A percentile compares a stretch with the other conserved stretches of the same genome.
Conservation (phyloP, 2,888 invertebrate species). For the Hanleya hanleyi region DNA sequence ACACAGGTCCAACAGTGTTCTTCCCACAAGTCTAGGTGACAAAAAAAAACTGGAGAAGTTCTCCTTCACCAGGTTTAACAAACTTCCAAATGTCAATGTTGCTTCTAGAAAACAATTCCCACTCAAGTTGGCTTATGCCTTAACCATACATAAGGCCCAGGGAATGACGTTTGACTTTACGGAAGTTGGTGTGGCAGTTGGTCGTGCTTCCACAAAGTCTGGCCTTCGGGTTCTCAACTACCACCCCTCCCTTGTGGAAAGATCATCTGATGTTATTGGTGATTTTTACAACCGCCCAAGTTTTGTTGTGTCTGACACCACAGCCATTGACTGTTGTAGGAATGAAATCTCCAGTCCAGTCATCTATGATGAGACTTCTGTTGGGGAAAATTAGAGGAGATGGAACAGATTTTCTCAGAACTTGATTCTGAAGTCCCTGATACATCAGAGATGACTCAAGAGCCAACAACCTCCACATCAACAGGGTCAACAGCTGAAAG, state of each 20-base stretch:
- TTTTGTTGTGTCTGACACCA: not conserved
- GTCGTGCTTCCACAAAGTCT: not conserved
- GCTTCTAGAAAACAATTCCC: conserved; percentile 10
- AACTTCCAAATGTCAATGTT: not conserved
- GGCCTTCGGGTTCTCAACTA: conserved; percentile 6
- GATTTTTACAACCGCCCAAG: not conserved
- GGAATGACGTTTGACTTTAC: conserved; percentile 11
- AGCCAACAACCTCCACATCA: not conserved
- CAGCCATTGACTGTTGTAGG: too few relatives aligned
- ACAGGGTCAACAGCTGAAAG: not conserved
- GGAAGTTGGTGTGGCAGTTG: conserved; percentile 13
- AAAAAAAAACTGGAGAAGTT: not conserved
- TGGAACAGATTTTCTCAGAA: not conserved
- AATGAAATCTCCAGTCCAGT: too few relatives aligned
- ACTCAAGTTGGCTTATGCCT: conserved; percentile 8
- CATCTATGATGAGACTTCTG: not conserved
- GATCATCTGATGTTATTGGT: not conserved
- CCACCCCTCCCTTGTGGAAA: not conserved
- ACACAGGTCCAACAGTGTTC: not conserved
- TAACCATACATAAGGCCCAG: conserved; percentile 15
- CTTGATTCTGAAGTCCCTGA: not conserved
- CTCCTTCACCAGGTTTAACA: not conserved
- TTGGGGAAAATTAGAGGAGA: not conserved
- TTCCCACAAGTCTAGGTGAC: not conserved
- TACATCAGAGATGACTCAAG: not conserved